Evolutionary conservation across 2,888 invertebrate species (phyloP).

Genomic region (Lycaena phlaeas): DNA sequence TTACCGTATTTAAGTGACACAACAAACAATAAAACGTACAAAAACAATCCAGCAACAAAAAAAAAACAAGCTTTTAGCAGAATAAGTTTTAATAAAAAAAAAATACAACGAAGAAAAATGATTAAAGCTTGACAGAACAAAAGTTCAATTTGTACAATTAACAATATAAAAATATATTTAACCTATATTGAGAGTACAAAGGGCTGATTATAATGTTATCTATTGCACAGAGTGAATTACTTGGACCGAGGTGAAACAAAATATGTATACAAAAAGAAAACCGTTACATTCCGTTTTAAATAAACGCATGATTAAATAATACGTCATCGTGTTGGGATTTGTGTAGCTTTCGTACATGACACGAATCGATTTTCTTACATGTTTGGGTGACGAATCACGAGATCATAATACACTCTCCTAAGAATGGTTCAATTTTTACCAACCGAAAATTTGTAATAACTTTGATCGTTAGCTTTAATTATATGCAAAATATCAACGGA

Average conservation of each 20-base stretch:
- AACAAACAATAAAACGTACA: conserved; percentile 48
- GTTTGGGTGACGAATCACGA: too few relatives aligned
- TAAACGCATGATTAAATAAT: too few relatives aligned
- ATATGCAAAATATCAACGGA: not conserved
- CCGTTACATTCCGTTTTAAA: too few relatives aligned
- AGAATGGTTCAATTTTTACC: too few relatives aligned
- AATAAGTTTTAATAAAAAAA: conserved; percentile 65
- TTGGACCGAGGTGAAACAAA: too few relatives aligned
- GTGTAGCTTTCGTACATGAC: too few relatives aligned
- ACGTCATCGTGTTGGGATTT: too few relatives aligned
- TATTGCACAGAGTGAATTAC: too few relatives aligned
- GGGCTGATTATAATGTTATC: conserved; percentile 4
- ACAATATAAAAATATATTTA: conserved; percentile 21
- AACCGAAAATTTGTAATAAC: too few relatives aligned
- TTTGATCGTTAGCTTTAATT: not conserved
- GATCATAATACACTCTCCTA: too few relatives aligned
- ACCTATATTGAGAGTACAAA: not conserved
- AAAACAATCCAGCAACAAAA: conserved; percentile 47
- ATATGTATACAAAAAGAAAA: too few relatives aligned
- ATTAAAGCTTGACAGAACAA: conserved; percentile 71
- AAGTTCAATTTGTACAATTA: conserved; percentile 50
- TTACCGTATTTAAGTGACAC: conserved; percentile 42
- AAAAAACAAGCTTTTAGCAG: conserved; percentile 64
- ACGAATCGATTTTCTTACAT: too few relatives aligned
- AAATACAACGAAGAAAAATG: conserved; percentile 66